A percentile compares a stretch with the other conserved stretches of the same genome.
Conservation (phyloP, 2,888 invertebrate species). For the Campopleginae sp. region DNA sequence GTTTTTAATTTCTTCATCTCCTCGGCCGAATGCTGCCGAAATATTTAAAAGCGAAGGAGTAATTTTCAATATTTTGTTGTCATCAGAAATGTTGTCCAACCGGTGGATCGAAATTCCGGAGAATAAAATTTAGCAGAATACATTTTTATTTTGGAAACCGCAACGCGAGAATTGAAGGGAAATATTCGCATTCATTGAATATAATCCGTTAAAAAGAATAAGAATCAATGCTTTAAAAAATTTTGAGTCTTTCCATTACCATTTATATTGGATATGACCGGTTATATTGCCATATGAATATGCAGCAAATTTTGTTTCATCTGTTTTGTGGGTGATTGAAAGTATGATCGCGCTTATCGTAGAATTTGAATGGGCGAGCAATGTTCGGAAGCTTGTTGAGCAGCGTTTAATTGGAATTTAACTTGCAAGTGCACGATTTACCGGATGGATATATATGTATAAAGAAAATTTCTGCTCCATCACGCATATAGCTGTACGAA, state of each 20-base stretch:
- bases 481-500: neutral
- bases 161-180: neutral
- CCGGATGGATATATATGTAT: neutral
- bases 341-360: slow-evolving; percentile 1
- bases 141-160: neutral
- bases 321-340: neutral
- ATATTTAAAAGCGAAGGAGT: neutral
- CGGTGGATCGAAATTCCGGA: neutral
- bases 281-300: neutral
- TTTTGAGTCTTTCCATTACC: neutral
- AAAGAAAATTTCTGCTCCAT: neutral
- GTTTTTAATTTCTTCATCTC: too few species aligned
- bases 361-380: neutral
- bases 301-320: neutral
- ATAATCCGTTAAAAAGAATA: neutral
- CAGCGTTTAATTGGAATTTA: slow-evolving; percentile 39
- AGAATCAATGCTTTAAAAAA: neutral
- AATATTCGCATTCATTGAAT: neutral
- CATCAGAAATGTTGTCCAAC: neutral
- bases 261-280: neutral
- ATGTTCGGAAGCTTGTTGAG: slow-evolving; percentile 22
- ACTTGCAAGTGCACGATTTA: slow-evolving; percentile 30
- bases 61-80: neutral
- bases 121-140: neutral
- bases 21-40: too few species aligned